These are phyloP conservation scores for Pongo pygmaeus DNA, from an alignment of 2,113 vertebrate genomes.

Conservation along the genomic window DNA sequence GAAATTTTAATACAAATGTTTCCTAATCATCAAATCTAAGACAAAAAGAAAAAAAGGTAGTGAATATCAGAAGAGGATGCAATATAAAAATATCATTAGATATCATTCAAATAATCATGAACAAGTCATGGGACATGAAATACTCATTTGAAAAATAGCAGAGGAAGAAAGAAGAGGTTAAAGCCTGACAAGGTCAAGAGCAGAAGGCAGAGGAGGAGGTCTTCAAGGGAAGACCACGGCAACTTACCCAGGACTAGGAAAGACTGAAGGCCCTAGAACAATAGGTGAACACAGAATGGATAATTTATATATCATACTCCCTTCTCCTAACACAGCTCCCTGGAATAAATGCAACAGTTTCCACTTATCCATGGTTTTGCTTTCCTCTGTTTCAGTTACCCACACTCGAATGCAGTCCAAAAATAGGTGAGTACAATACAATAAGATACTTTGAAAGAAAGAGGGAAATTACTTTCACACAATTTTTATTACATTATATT, in stretches of 20 bases:
- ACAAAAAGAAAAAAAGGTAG: not conserved
- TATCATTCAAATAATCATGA: not conserved
- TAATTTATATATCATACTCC: no score
- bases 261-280: not conserved
- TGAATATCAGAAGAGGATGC: not conserved
- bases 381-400: not conserved
- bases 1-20: slow-evolving; percentile 35
- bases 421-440: not conserved
- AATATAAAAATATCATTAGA: not conserved
- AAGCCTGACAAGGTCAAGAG: not conserved
- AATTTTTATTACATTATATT: not conserved
- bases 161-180: not conserved
- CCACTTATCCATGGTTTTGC: not conserved
- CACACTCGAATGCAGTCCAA: not conserved
- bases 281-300: fast-evolving
- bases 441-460: not conserved
- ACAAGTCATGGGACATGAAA: not conserved
- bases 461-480: not conserved
- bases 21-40: slow-evolving; percentile 2
- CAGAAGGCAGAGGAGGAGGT: not conserved
- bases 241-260: not conserved
- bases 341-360: not conserved
- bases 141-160: not conserved
- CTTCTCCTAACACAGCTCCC: not conserved
- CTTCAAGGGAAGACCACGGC: not conserved